Percentiles rank a stretch among this genome's conserved stretches.
These are phyloP conservation scores for Leptodactylus fuscus DNA, from an alignment of 2,113 vertebrate genomes.

Conservation along the genomic window DNA sequence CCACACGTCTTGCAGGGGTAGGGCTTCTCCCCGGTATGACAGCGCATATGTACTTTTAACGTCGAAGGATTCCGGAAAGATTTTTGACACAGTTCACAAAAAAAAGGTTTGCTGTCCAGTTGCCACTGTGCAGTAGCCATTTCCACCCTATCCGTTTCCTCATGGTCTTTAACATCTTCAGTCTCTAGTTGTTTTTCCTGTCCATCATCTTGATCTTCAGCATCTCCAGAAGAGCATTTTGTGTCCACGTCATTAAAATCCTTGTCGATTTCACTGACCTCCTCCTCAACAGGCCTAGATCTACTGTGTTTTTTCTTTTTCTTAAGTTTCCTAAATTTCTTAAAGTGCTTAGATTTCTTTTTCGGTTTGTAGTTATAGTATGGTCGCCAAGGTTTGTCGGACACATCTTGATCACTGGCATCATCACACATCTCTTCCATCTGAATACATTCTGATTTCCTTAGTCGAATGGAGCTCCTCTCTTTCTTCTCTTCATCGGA, in stretches of 20 bases:
- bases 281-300: slow-evolving; percentile 59
- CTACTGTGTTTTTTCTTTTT: slow-evolving; percentile 72
- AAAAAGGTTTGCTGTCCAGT: slow-evolving; percentile 76
- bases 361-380: slow-evolving; percentile 98
- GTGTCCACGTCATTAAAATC: slow-evolving; percentile 67
- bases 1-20: slow-evolving; percentile 90
- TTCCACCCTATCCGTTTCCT: slow-evolving; percentile 63
- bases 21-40: slow-evolving; percentile 84
- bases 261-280: slow-evolving; percentile 66
- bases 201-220: slow-evolving; percentile 39
- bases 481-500: slow-evolving; percentile 71
- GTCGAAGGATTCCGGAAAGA: slow-evolving; percentile 89
- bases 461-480: slow-evolving; percentile 72
- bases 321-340: slow-evolving; percentile 83
- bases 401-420: slow-evolving; percentile 88
- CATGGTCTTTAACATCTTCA: slow-evolving; percentile 72
- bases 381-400: slow-evolving; percentile 93
- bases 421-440: slow-evolving; percentile 84
- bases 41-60: slow-evolving; percentile 88
- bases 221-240: slow-evolving; percentile 60
- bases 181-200: slow-evolving; percentile 63
- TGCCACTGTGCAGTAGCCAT: slow-evolving; percentile 75
- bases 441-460: slow-evolving; percentile 76
- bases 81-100: slow-evolving; percentile 89
- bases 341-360: slow-evolving; percentile 87